A percentile compares a stretch with the other conserved stretches of the same genome.
phyloP scores from a whole-genome alignment of 2,797 vertebrate genomes.

The Oreortyx pictus region DNA sequence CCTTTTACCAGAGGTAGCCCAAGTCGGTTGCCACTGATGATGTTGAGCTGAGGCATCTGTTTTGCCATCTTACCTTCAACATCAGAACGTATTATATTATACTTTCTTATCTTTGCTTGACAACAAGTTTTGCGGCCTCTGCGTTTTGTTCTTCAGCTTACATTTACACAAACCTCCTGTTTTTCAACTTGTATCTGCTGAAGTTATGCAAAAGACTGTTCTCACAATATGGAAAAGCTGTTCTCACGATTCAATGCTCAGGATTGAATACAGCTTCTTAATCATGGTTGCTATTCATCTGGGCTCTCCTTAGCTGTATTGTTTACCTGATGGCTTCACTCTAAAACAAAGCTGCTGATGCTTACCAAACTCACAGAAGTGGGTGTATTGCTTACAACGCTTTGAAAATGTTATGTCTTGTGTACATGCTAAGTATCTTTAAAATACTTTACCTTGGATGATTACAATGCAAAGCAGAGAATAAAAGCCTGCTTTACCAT shows the following conservation, averaged over 20 bases:
- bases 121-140: too few relatives aligned
- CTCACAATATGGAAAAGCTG: too few relatives aligned
- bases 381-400: not conserved
- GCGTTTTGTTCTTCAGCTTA: too few relatives aligned
- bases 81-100: too few relatives aligned
- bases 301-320: not conserved
- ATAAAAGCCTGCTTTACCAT: slow-evolving; percentile 9
- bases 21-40: too few relatives aligned
- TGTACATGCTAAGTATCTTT: not conserved
- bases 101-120: too few relatives aligned
- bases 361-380: not conserved
- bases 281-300: not conserved
- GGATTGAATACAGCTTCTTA: not conserved
- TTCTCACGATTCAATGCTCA: not conserved
- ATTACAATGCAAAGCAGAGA: slow-evolving; percentile 7
- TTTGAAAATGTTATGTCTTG: slow-evolving; percentile 27
- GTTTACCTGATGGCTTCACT: not conserved
- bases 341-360: not conserved
- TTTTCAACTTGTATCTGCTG: too few relatives aligned
- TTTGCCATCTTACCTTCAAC: too few relatives aligned
- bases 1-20: too few relatives aligned
- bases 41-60: too few relatives aligned
- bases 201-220: too few relatives aligned
- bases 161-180: too few relatives aligned
- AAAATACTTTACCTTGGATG: not conserved